Conservation (phyloP, 2,888 invertebrate species). For the Athripsodes cinereus region DNA sequence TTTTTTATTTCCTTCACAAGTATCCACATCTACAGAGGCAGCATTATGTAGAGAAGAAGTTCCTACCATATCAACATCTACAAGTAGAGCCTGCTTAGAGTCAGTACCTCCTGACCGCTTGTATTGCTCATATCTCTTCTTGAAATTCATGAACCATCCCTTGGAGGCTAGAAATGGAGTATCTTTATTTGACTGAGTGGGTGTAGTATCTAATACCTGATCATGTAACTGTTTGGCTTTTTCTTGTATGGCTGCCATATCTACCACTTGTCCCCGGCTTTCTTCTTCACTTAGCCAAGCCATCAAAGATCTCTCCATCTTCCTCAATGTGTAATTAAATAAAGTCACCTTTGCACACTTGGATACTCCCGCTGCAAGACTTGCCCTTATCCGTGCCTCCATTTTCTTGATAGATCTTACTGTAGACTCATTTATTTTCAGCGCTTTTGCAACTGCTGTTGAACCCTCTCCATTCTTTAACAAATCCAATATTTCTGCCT, state of each 20-base stretch:
- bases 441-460: conserved; percentile 12
- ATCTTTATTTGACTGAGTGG: conserved; percentile 2
- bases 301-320: conserved; percentile 10
- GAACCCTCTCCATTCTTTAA: conserved; percentile 11
- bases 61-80: neutral
- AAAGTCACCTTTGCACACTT: conserved; percentile 8
- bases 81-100: neutral
- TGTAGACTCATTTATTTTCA: conserved; percentile 13
- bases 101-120: neutral
- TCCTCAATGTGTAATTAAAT: conserved; percentile 5
- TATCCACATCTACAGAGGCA: neutral
- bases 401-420: conserved; percentile 13
- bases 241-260: conserved; percentile 5
- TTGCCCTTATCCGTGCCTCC: conserved; percentile 7
- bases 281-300: conserved; percentile 11
- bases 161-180: conserved; percentile 12
- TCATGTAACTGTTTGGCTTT: conserved; percentile 12
- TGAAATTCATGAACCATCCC: conserved; percentile 16
- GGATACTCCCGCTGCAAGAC: conserved; percentile 14
- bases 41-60: neutral
- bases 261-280: conserved; percentile 1
- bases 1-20: neutral
- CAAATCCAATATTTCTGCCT: conserved; percentile 11
- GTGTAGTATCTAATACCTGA: conserved; percentile 6
- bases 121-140: conserved; percentile 10